Evolutionary conservation across 2,113 vertebrate genomes (phyloP), one percentile per base, ranked within the genome.

Genomic region (Scartelaos histophorus): DNA sequence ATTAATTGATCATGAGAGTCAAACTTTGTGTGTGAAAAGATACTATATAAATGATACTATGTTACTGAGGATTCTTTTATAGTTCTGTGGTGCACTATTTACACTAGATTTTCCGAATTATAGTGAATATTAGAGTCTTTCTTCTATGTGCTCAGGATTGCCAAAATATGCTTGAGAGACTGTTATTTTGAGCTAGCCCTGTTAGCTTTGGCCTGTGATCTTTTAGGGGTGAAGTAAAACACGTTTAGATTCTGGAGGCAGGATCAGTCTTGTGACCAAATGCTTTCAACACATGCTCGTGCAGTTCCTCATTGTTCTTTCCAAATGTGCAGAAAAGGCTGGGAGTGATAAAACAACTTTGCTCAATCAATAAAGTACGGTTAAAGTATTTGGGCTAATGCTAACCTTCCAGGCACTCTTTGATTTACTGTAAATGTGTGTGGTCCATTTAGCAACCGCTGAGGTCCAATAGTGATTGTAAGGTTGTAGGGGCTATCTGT

Each of bases 191-290:
- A 66, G 16, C 38, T 64, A 34, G 15, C 13, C 12, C 15, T 21
- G 38, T 51, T 69, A 17, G 25, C 38, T 58, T 53, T 13, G 34
- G n/a, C 25, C 43, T 45, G 16, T 49, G 56, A 47, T 25, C 24
- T 17, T 15, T 34, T 0, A 64, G 17, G 53, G 24, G 24, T 43
- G 19, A 66, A 43, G 45, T 58, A 45, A 51, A 66, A 58, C 56
- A 51, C 57, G 13, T 58, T 62, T 12, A 5, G 1, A 6, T 65
- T 35, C 67, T 71, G n/a, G 22, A 74, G 38, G 74, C 73, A 71
- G 16, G 70, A 51, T 47, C 16, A 11, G 56, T 78, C 88, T 81
- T 69, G 74, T 83, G 82, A 85, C 49, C 43, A 66, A 73, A 71
- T 56, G 7, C 64, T 73, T 69, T 83, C 21, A 51, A 76, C 60